Conservation (phyloP, 2,888 invertebrate genomes). For the Microplitis deprimator region DNA sequence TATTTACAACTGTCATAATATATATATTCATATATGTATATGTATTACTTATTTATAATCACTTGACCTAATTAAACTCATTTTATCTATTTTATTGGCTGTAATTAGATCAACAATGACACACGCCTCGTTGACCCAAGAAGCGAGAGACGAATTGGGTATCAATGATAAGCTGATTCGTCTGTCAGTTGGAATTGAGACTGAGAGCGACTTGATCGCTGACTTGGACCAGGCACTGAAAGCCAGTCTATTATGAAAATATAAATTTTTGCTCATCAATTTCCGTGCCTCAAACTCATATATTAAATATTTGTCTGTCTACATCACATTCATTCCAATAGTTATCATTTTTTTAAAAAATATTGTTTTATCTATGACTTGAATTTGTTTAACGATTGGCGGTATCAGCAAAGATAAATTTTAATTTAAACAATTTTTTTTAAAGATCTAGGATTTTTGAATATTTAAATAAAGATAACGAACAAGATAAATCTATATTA, state of each 20-base stretch:
- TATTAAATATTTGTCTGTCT: neutral
- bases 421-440: no score
- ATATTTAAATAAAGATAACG: no score
- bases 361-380: no score
- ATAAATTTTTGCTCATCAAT: neutral
- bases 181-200: conserved; percentile 92
- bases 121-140: conserved; percentile 89
- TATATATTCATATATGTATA: neutral
- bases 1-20: conserved; percentile 52
- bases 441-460: no score
- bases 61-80: conserved; percentile 13
- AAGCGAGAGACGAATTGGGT: conserved; percentile 80
- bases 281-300: neutral
- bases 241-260: conserved; percentile 57
- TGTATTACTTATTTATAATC: neutral
- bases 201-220: conserved; percentile 84
- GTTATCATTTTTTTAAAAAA: no score
- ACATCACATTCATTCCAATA: neutral
- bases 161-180: conserved; percentile 89
- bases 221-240: conserved; percentile 89
- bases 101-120: conserved; percentile 88
- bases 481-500: neutral
- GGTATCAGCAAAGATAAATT: no score
- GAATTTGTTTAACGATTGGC: no score
- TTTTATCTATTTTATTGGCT: conserved; percentile 16